These are phyloP conservation scores for Anas platyrhynchos DNA, from an alignment of 2,113 vertebrate genomes.

Conservation along the genomic window DNA sequence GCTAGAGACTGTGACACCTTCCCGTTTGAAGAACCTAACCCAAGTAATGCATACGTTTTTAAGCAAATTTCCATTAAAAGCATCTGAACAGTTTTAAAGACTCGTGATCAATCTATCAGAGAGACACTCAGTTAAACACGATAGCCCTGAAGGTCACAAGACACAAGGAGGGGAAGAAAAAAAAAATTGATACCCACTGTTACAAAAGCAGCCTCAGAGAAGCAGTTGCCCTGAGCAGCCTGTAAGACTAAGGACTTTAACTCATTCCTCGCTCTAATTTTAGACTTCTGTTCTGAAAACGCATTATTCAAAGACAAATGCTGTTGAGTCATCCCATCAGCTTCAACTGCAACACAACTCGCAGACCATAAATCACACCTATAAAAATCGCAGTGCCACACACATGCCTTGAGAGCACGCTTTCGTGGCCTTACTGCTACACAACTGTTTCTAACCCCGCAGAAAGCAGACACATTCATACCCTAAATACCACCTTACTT, in stretches of 20 bases:
- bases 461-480: background rate
- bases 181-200: background rate
- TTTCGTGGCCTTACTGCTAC: background rate
- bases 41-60: background rate
- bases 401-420: fast-evolving
- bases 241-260: conserved; percentile 27
- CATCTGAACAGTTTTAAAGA: background rate
- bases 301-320: conserved; percentile 16
- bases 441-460: background rate
- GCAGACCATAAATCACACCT: background rate
- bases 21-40: background rate
- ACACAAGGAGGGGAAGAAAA: background rate
- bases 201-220: conserved; percentile 3
- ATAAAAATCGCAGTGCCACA: background rate
- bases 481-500: too few species aligned
- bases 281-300: conserved; percentile 43
- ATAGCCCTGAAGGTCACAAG: background rate
- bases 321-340: conserved; percentile 33
- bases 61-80: background rate
- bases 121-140: background rate
- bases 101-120: background rate
- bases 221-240: conserved; percentile 12
- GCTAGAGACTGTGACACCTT: background rate
- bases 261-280: conserved; percentile 54
- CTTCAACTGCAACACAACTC: background rate